A percentile compares a stretch with the other conserved stretches of the same genome.
These are phyloP conservation scores for Germaria angustata DNA, from an alignment of 2,888 invertebrate species.

Conservation along the genomic window DNA sequence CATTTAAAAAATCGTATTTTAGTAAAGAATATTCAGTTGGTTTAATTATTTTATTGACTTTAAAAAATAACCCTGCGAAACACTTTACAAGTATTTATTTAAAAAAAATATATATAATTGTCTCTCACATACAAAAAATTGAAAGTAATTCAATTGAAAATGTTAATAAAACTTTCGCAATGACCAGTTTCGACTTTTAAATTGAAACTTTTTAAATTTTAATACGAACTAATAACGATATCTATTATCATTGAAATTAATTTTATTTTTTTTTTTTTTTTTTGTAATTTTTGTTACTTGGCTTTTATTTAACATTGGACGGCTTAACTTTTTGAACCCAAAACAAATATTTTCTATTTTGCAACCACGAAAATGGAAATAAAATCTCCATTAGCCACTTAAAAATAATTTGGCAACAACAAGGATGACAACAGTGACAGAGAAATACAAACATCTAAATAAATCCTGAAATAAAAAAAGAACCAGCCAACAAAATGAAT, in stretches of 20 bases:
- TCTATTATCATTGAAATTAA: constrained; percentile 31
- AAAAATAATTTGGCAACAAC: neutral
- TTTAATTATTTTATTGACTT: no score
- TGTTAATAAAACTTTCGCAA: neutral
- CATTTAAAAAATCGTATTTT: no score
- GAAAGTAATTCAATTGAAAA: neutral
- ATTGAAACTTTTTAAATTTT: constrained; percentile 13
- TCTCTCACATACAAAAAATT: neutral
- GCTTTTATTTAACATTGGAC: constrained; percentile 32
- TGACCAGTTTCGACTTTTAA: neutral
- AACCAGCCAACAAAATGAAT: neutral
- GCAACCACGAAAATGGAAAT: neutral
- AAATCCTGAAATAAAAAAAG: constrained; percentile 32
- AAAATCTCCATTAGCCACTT: constrained; percentile 30
- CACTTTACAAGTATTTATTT: no score
- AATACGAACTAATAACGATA: constrained; percentile 6
- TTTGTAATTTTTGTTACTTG: neutral
- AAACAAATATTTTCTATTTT: constrained; percentile 36
- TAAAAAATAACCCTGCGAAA: no score
- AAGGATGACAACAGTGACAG: neutral
- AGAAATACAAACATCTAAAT: constrained; percentile 7
- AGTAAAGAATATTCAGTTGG: no score
- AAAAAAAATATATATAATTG: neutral
- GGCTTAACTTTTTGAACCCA: constrained; percentile 43
- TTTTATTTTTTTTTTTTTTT: constrained; percentile 25